Evolutionary conservation across 2,888 invertebrate species (phyloP).

Genomic region (Liodrosophila aerea): DNA sequence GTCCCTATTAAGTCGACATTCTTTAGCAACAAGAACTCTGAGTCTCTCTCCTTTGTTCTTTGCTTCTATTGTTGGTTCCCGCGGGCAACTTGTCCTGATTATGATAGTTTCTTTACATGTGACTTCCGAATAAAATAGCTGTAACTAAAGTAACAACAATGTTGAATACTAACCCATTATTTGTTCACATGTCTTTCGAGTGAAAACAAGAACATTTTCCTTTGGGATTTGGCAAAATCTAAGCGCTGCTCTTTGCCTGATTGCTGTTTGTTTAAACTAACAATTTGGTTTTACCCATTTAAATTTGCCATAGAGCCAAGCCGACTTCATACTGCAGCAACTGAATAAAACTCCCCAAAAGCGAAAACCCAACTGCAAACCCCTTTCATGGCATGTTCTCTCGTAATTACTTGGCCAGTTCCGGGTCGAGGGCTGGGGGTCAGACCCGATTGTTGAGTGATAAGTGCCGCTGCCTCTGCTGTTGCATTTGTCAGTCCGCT

Average conservation of each 20-base stretch:
- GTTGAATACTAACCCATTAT: conserved; percentile 39
- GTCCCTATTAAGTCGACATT: too few relatives aligned
- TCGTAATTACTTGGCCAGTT: conserved; percentile 65
- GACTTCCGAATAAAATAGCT: conserved; percentile 28
- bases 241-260: conserved; percentile 43
- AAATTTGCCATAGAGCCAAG: conserved; percentile 46
- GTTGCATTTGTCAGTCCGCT: conserved; percentile 53
- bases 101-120: conserved; percentile 70
- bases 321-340: conserved; percentile 2
- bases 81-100: conserved; percentile 70
- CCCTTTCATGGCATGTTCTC: conserved; percentile 62
- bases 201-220: conserved; percentile 54
- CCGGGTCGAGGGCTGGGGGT: conserved; percentile 7
- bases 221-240: conserved; percentile 44
- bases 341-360: not conserved
- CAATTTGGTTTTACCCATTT: conserved; percentile 54
- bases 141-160: conserved; percentile 16
- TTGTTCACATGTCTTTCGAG: conserved; percentile 44
- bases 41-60: too few relatives aligned
- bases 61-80: conserved; percentile 34
- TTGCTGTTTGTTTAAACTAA: conserved; percentile 47
- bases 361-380: not conserved
- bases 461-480: conserved; percentile 58
- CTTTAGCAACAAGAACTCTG: too few relatives aligned
- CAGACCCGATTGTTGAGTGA: conserved; percentile 71